These are phyloP conservation scores for Lycopodina hypogea DNA, from an alignment of 37 sponge, comb jelly and placozoan species.

Conservation along the genomic window DNA sequence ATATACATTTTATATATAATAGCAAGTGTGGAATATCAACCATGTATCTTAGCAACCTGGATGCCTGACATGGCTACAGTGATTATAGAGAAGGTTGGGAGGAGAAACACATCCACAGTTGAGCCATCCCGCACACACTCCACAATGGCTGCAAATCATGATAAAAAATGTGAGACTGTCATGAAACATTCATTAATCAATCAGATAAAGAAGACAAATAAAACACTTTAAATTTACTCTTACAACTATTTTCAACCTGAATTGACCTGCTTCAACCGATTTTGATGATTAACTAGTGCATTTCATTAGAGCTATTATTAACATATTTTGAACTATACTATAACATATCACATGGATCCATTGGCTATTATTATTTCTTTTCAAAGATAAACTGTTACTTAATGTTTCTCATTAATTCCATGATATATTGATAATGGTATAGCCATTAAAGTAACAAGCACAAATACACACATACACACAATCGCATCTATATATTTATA, in stretches of 20 bases:
- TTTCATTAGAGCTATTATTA: too few species aligned
- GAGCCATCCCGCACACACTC: conserved; percentile 92
- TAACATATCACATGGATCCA: neutral
- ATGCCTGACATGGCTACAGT: conserved; percentile 90
- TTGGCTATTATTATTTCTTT: too few species aligned
- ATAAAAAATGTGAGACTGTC: too few species aligned
- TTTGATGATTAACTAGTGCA: too few species aligned
- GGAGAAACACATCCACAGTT: conserved; percentile 70
- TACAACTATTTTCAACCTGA: neutral
- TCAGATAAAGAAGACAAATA: too few species aligned
- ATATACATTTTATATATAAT: too few species aligned
- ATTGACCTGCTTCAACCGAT: too few species aligned
- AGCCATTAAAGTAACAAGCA: neutral
- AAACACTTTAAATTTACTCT: neutral
- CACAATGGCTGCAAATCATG: conserved; percentile 87
- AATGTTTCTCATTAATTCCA: too few species aligned
- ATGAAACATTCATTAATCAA: too few species aligned
- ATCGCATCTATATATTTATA: neutral
- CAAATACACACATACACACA: too few species aligned
- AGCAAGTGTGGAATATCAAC: neutral
- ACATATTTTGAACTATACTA: too few species aligned
- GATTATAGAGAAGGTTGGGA: conserved; percentile 67
- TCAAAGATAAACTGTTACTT: too few species aligned
- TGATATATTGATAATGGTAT: neutral
- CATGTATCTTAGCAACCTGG: conserved; percentile 50